Conservation (phyloP, 2,888 invertebrate genomes). For the Ptilodon capucinus region DNA sequence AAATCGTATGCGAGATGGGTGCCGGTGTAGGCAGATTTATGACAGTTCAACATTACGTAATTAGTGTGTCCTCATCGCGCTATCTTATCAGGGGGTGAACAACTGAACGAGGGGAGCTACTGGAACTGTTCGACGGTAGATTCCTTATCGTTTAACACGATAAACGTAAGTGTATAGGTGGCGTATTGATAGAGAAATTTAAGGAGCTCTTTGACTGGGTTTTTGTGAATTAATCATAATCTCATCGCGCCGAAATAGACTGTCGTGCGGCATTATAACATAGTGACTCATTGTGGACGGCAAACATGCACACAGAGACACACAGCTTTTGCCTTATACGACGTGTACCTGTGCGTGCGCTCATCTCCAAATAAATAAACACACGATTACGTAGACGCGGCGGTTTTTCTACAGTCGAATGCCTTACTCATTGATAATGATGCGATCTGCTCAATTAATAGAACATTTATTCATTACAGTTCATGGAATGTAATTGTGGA, state of each 20-base stretch:
- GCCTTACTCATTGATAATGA: conserved; percentile 56
- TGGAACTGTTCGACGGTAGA: neutral
- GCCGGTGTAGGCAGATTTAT: neutral
- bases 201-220: conserved; percentile 21
- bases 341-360: conserved; percentile 45
- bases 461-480: conserved; percentile 54
- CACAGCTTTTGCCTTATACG: conserved; percentile 61
- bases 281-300: conserved; percentile 69
- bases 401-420: conserved; percentile 77
- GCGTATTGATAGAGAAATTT: conserved; percentile 25
- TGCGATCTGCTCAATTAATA: conserved; percentile 55
- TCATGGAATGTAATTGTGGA: conserved; percentile 49
- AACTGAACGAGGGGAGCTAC: neutral
- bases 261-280: conserved; percentile 71
- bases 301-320: conserved; percentile 56
- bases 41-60: neutral
- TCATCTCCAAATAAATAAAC: conserved; percentile 68
- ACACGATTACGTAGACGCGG: conserved; percentile 55
- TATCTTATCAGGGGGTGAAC: neutral
- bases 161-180: neutral
- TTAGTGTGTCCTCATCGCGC: neutral
- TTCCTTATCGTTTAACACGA: neutral
- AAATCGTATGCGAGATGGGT: neutral
- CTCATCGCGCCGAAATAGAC: conserved; percentile 77
- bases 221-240: conserved; percentile 62